Evolutionary conservation across 2,797 vertebrate genomes (phyloP).

Genomic region (Rallus crepitans): DNA sequence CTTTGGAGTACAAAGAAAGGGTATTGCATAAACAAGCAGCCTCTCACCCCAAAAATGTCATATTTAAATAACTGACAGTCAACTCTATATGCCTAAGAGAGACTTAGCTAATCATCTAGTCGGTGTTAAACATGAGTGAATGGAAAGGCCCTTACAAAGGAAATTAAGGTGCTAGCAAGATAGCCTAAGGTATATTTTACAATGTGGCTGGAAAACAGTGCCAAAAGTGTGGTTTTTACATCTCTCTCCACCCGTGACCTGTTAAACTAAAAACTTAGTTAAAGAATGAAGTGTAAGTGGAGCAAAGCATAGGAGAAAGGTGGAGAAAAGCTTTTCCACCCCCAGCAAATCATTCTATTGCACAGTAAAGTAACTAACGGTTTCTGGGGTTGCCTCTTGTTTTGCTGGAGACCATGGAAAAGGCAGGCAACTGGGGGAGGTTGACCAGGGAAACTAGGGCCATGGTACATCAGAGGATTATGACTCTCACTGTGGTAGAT

Average conservation of each 20-base stretch:
- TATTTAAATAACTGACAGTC: neutral
- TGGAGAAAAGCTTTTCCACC: neutral
- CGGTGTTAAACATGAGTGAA: neutral
- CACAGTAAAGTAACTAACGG: neutral
- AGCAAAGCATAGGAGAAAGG: neutral
- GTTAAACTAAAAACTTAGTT: neutral
- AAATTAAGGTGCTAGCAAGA: neutral
- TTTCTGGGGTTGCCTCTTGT: neutral
- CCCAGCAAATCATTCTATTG: neutral
- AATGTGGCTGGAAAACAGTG: neutral
- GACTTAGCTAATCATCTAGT: neutral
- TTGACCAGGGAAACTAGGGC: neutral
- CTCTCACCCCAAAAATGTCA: neutral
- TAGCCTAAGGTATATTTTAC: neutral
- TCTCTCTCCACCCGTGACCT: neutral
- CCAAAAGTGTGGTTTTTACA: neutral
- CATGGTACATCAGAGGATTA: rapidly evolving
- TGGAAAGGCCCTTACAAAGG: neutral
- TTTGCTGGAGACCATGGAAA: neutral
- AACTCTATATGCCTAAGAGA: neutral
- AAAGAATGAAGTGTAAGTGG: neutral
- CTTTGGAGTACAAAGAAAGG: neutral
- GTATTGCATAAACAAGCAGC: neutral
- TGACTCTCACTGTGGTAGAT: neutral
- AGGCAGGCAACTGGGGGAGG: neutral